phyloP scores from a whole-genome alignment of 1,140 invertebrate genomes.

The Lordiphosa clarofinis region DNA sequence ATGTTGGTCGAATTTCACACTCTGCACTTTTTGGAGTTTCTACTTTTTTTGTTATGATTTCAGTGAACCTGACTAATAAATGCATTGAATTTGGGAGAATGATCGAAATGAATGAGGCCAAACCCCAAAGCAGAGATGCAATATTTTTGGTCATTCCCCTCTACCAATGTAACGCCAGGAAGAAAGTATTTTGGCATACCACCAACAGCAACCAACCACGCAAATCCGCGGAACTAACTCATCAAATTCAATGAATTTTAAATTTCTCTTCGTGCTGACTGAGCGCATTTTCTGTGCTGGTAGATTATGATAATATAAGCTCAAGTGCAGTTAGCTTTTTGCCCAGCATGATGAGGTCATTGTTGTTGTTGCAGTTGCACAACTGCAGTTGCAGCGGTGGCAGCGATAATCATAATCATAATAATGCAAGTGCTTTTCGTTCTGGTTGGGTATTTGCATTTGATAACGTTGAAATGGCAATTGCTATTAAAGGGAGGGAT shows the following conservation, averaged over 20 bases:
- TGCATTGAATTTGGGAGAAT: no score
- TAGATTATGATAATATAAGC: constrained; percentile 54
- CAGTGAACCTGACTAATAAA: no score
- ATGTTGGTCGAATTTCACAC: no score
- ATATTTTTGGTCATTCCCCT: no score
- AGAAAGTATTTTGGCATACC: no score
- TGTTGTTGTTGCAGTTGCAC: constrained; percentile 15
- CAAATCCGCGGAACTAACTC: constrained; percentile 1
- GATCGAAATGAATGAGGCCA: no score
- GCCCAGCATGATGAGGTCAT: constrained; percentile 3
- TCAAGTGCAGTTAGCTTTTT: constrained; percentile 53
- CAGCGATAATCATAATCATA: constrained; percentile 47
- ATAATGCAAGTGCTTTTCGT: constrained; percentile 37
- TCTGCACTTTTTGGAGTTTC: no score
- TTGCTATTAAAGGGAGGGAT: background rate
- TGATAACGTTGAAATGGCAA: constrained; percentile 14
- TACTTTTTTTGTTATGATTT: no score
- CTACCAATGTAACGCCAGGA: no score
- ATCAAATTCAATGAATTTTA: constrained; percentile 55
- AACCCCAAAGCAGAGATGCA: no score
- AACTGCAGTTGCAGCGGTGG: background rate
- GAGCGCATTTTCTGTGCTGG: constrained; percentile 19
- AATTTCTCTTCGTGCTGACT: constrained; percentile 26
- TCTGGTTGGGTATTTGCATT: no score
- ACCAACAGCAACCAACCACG: no score